Percentiles rank a stretch among this genome's conserved stretches.
Conservation (phyloP, 2,888 invertebrate genomes). For the Chorisops tibialis region DNA sequence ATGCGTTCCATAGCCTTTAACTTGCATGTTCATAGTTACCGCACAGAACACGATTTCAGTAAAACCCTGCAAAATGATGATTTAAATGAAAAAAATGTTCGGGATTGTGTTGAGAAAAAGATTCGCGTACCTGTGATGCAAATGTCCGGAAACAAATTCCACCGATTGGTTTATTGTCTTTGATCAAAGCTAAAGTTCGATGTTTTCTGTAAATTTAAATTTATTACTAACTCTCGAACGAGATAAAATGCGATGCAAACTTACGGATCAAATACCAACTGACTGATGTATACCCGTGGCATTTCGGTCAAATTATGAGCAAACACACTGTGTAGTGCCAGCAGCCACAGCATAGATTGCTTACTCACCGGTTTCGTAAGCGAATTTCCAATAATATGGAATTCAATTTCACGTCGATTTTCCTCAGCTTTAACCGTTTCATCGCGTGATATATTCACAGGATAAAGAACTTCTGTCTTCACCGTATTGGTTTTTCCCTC, state of each 20-base stretch:
- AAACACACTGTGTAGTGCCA: constrained; percentile 89
- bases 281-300: constrained; percentile 96
- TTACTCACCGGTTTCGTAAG: constrained; percentile 80
- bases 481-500: constrained; percentile 75
- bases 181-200: constrained; percentile 85
- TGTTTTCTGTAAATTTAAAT: constrained; percentile 69
- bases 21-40: constrained; percentile 92
- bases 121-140: constrained; percentile 62
- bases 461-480: constrained; percentile 59
- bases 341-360: constrained; percentile 83
- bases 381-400: constrained; percentile 92
- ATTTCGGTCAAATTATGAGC: constrained; percentile 94
- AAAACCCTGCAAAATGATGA: constrained; percentile 84
- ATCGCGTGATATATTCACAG: constrained; percentile 70
- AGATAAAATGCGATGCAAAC: constrained; percentile 40
- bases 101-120: too few relatives aligned
- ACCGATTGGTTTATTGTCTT: constrained; percentile 89
- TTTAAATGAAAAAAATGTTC: not conserved
- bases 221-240: not conserved
- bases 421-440: constrained; percentile 91
- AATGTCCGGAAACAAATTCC: constrained; percentile 98
- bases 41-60: constrained; percentile 99
- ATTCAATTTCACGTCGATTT: constrained; percentile 81
- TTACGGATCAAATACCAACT: constrained; percentile 90
- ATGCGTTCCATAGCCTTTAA: constrained; percentile 97